phyloP scores from a whole-genome alignment of 2,888 invertebrate genomes.

The Drosophila conformis region DNA sequence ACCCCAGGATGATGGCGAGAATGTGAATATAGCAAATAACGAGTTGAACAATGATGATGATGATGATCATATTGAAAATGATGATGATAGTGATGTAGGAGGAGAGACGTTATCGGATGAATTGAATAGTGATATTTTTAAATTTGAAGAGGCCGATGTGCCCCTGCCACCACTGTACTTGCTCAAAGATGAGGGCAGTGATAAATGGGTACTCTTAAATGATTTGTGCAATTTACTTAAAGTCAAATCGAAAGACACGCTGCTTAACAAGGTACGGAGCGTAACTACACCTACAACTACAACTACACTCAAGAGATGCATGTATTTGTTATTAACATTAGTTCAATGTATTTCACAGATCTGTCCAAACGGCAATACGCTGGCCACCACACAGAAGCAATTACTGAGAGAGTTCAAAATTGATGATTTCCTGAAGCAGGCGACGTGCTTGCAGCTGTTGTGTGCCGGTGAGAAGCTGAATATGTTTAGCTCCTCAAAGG shows the following conservation, averaged over 20 bases:
- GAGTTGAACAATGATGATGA: background rate
- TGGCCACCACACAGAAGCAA: conserved; percentile 73
- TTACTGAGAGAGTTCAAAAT: conserved; percentile 90
- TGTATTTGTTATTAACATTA: background rate
- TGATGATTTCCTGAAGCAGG: conserved; percentile 92
- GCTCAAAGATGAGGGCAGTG: conserved; percentile 88
- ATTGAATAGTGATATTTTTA: conserved; percentile 87
- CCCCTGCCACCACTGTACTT: conserved; percentile 93
- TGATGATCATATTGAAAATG: conserved; percentile 16
- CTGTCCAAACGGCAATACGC: conserved; percentile 80
- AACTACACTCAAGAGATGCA: conserved; percentile 22
- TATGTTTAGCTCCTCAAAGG: conserved; percentile 90
- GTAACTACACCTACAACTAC: conserved; percentile 83
- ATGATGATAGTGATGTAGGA: conserved; percentile 41
- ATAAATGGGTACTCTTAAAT: conserved; percentile 92
- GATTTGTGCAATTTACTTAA: conserved; percentile 91
- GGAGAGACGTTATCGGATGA: conserved; percentile 57
- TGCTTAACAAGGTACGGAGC: conserved; percentile 88
- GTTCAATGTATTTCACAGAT: conserved; percentile 70
- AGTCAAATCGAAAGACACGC: conserved; percentile 92
- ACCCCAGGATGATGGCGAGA: conserved; percentile 39
- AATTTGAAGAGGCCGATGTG: conserved; percentile 92
- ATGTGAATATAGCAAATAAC: conserved; percentile 20
- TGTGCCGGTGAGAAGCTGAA: conserved; percentile 92
- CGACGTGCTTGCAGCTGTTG: conserved; percentile 91